Percentiles rank a stretch among this genome's conserved stretches.
These are phyloP conservation scores for Lysiphlebus fabarum DNA, from an alignment of 1,140 invertebrate genomes.

Conservation along the genomic window DNA sequence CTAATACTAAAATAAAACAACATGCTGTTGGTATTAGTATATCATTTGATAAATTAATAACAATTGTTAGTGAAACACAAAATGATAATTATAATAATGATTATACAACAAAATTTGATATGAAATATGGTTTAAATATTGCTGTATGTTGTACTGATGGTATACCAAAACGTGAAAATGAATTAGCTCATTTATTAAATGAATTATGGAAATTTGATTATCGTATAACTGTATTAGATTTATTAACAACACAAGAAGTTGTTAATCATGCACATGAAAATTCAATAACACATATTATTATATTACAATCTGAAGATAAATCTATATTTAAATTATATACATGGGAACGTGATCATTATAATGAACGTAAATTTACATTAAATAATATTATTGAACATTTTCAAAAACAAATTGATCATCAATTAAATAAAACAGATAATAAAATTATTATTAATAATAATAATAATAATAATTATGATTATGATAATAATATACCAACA, in stretches of 20 bases:
- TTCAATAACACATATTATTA: slow-evolving; percentile 64
- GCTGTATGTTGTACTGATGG: slow-evolving; percentile 63
- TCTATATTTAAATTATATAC: slow-evolving; percentile 60
- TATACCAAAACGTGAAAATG: slow-evolving; percentile 58
- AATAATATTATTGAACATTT: slow-evolving; percentile 61
- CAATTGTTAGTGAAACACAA: slow-evolving; percentile 49
- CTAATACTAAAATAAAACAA: slow-evolving; percentile 52
- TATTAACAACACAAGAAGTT: slow-evolving; percentile 63
- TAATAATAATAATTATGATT: no score
- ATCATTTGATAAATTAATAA: slow-evolving; percentile 68
- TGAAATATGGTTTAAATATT: slow-evolving; percentile 36
- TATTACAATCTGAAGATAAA: slow-evolving; percentile 66
- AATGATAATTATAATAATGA: no score
- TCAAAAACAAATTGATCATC: slow-evolving; percentile 50
- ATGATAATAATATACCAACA: slow-evolving; percentile 35
- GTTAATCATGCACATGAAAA: slow-evolving; percentile 65
- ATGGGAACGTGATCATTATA: slow-evolving; percentile 62
- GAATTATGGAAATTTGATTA: slow-evolving; percentile 62
- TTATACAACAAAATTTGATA: no score
- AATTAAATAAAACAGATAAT: slow-evolving; percentile 44
- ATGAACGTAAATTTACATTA: slow-evolving; percentile 61
- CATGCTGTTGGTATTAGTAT: slow-evolving; percentile 73
- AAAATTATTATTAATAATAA: no score
- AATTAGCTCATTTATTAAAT: slow-evolving; percentile 61
- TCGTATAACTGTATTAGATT: slow-evolving; percentile 55